phyloP scores from a whole-genome alignment of 2,888 invertebrate genomes.

The Scelioninae gen. 1 region DNA sequence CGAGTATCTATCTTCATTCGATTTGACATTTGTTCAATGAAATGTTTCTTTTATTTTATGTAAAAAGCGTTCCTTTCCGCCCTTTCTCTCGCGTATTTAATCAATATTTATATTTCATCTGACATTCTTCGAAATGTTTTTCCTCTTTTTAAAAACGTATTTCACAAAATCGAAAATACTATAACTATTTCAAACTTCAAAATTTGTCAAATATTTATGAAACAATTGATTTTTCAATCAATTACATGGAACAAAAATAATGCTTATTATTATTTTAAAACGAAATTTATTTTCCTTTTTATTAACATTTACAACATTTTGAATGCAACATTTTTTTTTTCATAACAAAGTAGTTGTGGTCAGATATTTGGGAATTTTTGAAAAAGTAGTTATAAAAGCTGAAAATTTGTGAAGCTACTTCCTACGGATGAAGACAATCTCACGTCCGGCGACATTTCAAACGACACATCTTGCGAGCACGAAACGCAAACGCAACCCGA shows the following conservation, averaged over 20 bases:
- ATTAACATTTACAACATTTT: too few species aligned
- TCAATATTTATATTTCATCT: slow-evolving; percentile 24
- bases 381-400: neutral
- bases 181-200: neutral
- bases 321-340: too few species aligned
- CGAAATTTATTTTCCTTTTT: too few species aligned
- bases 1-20: slow-evolving; percentile 25
- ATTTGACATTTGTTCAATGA: slow-evolving; percentile 28
- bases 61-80: slow-evolving; percentile 1
- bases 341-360: too few species aligned
- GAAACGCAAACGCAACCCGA: slow-evolving; percentile 46
- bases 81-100: slow-evolving; percentile 13
- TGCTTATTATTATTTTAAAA: neutral
- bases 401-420: slow-evolving; percentile 8
- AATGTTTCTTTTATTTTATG: slow-evolving; percentile 12
- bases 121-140: slow-evolving; percentile 2
- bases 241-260: neutral
- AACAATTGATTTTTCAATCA: too few species aligned
- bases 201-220: too few species aligned
- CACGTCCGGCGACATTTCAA: slow-evolving; percentile 43
- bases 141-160: neutral
- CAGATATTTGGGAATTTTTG: too few species aligned
- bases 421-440: slow-evolving; percentile 33
- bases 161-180: neutral
- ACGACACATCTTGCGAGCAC: slow-evolving; percentile 40